phyloP scores from a whole-genome alignment of 2,797 vertebrate genomes.

The Halcyon leucocephala region DNA sequence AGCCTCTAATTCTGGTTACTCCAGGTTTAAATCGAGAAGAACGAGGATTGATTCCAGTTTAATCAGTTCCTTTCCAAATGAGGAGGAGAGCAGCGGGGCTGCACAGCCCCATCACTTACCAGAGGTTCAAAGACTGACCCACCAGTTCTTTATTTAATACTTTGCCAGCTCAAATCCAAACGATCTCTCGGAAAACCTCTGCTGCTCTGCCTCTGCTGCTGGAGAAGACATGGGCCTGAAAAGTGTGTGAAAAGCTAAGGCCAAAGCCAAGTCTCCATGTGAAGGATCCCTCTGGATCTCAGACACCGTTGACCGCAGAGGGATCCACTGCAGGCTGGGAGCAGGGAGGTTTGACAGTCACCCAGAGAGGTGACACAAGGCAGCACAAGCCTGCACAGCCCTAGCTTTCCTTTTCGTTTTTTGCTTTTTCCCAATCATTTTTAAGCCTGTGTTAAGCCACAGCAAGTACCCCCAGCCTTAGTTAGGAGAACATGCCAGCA shows the following conservation, averaged over 20 bases:
- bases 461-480: background rate
- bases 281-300: background rate
- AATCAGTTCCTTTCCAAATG: background rate
- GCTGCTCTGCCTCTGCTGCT: background rate
- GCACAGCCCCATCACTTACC: background rate
- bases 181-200: background rate
- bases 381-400: background rate
- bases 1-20: background rate
- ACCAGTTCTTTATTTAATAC: background rate
- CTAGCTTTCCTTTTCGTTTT: background rate
- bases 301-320: fast-evolving
- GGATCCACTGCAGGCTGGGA: background rate
- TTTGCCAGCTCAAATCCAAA: background rate
- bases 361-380: background rate
- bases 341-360: background rate
- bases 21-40: background rate
- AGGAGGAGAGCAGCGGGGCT: background rate
- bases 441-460: background rate
- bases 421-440: background rate
- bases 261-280: background rate
- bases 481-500: background rate
- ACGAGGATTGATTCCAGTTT: background rate
- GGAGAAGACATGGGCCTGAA: background rate
- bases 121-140: background rate
- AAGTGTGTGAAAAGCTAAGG: background rate